Conservation (phyloP, 2,888 invertebrate species). For the Ferrisia virgata region DNA sequence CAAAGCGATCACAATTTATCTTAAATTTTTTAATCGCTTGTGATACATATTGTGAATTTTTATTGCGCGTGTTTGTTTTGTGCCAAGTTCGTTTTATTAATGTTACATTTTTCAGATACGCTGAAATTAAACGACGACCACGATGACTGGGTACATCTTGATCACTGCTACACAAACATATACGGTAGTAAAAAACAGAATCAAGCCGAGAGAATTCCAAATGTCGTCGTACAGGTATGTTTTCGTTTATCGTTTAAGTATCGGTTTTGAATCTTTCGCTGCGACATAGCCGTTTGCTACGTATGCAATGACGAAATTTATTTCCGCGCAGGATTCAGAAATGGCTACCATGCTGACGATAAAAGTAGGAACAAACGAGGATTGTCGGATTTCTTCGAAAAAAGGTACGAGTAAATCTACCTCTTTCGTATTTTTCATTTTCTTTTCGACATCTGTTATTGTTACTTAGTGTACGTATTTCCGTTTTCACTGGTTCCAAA, state of each 20-base stretch:
- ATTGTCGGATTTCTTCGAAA: not conserved
- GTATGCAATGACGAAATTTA: no score
- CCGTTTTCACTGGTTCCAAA: no score
- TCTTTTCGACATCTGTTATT: no score
- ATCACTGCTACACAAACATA: constrained; percentile 36
- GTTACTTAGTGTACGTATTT: no score
- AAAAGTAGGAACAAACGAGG: not conserved
- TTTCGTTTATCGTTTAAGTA: no score
- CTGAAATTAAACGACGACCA: constrained; percentile 22
- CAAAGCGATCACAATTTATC: not conserved
- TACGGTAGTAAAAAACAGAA: constrained; percentile 20
- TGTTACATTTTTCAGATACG: not conserved
- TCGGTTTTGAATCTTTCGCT: no score
- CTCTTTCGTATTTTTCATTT: no score
- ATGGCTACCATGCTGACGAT: constrained; percentile 7
- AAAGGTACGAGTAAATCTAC: not conserved
- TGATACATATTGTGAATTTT: no score
- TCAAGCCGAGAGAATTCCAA: not conserved
- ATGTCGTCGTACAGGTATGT: constrained; percentile 17
- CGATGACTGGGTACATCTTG: constrained; percentile 36
- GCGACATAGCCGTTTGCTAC: not conserved
- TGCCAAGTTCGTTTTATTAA: not conserved
- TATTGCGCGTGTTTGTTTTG: not conserved
- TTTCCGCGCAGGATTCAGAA: not conserved
- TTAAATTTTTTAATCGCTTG: not conserved